Percentiles rank a stretch among this genome's conserved stretches.
Conservation (phyloP, 1,140 invertebrate genomes). For the Cephus cinctus region DNA sequence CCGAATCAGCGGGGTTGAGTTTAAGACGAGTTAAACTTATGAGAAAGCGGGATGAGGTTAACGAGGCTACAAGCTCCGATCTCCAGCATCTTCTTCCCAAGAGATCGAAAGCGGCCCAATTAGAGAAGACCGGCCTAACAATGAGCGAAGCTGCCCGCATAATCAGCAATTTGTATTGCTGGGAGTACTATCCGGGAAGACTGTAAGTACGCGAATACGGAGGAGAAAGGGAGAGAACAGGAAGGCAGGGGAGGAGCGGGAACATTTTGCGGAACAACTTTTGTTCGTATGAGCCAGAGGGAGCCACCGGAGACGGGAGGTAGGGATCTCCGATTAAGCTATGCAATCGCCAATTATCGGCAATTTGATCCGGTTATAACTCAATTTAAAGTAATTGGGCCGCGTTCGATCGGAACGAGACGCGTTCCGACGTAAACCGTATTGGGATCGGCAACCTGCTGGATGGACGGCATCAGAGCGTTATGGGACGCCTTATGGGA, state of each 20-base stretch:
- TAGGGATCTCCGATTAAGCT: slow-evolving; percentile 34
- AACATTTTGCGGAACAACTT: slow-evolving; percentile 33
- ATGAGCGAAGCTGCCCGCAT: slow-evolving; percentile 41
- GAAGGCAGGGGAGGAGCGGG: slow-evolving; percentile 8
- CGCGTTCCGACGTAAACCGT: slow-evolving; percentile 15
- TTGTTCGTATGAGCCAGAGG: slow-evolving; percentile 26
- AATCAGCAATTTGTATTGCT: slow-evolving; percentile 46
- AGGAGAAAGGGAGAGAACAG: slow-evolving; percentile 15
- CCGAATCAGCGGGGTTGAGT: too few species aligned
- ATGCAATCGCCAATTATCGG: slow-evolving; percentile 47
- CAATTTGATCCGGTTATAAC: slow-evolving; percentile 49
- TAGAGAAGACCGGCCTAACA: too few species aligned
- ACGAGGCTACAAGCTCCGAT: slow-evolving; percentile 42
- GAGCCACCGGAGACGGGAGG: too few species aligned
- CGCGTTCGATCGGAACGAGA: too few species aligned
- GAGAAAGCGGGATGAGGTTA: slow-evolving; percentile 36
- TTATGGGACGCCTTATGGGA: too few species aligned
- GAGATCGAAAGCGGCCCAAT: slow-evolving; percentile 39
- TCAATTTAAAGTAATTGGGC: slow-evolving; percentile 48
- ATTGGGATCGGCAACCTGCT: too few species aligned
- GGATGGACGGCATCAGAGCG: too few species aligned
- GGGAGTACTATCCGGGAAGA: slow-evolving; percentile 24
- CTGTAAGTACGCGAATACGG: slow-evolving; percentile 4
- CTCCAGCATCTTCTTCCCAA: slow-evolving; percentile 39
- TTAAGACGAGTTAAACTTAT: too few species aligned